Conservation (phyloP, 1,140 invertebrate genomes). For the Nasonia giraulti region DNA sequence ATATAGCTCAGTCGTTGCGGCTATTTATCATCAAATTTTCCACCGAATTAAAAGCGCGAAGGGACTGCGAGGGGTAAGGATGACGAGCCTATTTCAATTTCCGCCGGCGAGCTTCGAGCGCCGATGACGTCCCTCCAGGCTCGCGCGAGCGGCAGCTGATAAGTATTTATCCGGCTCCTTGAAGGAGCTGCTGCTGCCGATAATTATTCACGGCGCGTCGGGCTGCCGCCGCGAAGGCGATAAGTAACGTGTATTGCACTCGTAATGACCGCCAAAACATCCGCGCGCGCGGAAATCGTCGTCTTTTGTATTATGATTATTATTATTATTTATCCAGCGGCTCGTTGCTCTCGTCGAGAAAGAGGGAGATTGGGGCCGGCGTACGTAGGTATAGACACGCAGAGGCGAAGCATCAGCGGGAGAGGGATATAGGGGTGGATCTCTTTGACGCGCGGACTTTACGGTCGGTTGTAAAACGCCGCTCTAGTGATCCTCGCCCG, state of each 20-base stretch:
- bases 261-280: conserved; percentile 10
- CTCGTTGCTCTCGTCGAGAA: too few species aligned
- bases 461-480: conserved; percentile 14
- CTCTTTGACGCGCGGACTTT: not conserved
- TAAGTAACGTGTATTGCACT: conserved; percentile 29
- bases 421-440: not conserved
- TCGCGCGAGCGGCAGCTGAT: not conserved
- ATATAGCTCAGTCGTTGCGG: too few species aligned
- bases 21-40: conserved; percentile 15
- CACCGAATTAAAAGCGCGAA: not conserved
- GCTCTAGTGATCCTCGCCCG: conserved; percentile 1
- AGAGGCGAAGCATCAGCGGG: too few species aligned
- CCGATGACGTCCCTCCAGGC: not conserved
- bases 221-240: not conserved
- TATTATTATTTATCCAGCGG: too few species aligned
- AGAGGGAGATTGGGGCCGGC: too few species aligned
- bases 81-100: conserved; percentile 9
- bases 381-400: too few species aligned
- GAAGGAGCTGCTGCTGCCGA: not conserved
- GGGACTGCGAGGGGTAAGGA: not conserved
- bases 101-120: not conserved
- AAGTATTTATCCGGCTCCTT: conserved; percentile 34
- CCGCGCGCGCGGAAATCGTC: not conserved
- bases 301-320: not conserved
- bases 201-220: conserved; percentile 26